Base-by-base conservation (phyloP, 64 coral and sea anemone genomes). In the Actinia tenebrosa region DNA sequence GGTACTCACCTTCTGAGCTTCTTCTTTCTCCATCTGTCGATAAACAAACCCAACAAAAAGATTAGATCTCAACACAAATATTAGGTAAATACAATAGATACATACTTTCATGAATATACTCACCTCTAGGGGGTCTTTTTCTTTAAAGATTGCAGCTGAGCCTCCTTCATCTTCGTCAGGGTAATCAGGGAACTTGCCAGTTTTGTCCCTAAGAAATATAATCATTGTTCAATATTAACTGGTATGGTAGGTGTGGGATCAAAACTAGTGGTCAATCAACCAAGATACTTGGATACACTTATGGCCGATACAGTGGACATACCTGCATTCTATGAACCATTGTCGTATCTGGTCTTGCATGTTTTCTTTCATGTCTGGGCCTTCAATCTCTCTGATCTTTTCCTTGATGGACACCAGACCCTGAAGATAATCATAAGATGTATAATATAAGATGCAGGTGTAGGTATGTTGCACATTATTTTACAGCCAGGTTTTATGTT, bases 271-370 rank as follows among this genome's bases (percentile, higher is more conserved):
- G 30, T 37, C 30, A 37, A 37, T 37, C 30, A 37, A 55, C 53
- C 11, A 55, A 55, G 53, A 11, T 11, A 55, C 53, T 55, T 55
- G 53, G 53, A 55, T 55, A 11, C 53, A 55, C 2, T 0, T 6
- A 55, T 55, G 11, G 53, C 53, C 8, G 1, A 37, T 37, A 64
- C 61, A 22, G 9, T 9, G 22, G 2, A 16, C 14, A 50, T 75
- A 99, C 97, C 97, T 88, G 88, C 97, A 99, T 56, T 99, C 97
- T 19, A 99, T 95, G 63, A 99, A 99, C 97, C 97, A 99, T 46
- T 99, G 97, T 86, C 97, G 87, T n/a, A 99, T 91, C 56, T 99
- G 97, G 78, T 99, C 97, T 46, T 99, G 97, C 97, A 99, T 99
- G 82, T 95, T 99, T 53, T 99, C 97, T 60, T 99, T 99, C 97